A percentile compares a stretch with the other conserved stretches of the same genome.
These are phyloP conservation scores for Thumatha senex DNA, from an alignment of 2,888 invertebrate species.

Conservation along the genomic window DNA sequence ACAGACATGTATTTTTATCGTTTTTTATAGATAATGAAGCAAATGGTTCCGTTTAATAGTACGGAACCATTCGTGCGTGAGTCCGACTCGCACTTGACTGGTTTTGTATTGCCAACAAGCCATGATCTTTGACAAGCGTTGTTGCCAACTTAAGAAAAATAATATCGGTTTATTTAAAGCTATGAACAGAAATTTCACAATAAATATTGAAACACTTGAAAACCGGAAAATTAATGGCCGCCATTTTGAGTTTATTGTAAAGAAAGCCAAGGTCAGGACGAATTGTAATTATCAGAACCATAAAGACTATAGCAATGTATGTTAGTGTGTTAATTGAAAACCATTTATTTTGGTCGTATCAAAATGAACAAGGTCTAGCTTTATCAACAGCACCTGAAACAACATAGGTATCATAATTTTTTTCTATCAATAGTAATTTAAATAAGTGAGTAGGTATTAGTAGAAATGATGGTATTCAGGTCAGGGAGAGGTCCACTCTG, in stretches of 20 bases:
- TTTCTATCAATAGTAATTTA: neutral
- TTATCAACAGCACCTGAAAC: neutral
- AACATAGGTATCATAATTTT: neutral
- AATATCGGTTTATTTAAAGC: neutral
- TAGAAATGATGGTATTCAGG: too few relatives aligned
- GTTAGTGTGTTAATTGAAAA: conserved; percentile 12
- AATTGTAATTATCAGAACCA: conserved; percentile 40
- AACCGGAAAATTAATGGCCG: conserved; percentile 48
- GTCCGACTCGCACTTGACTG: too few relatives aligned
- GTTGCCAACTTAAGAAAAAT: too few relatives aligned
- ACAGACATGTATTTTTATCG: too few relatives aligned
- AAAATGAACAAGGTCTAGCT: neutral
- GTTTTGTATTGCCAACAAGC: too few relatives aligned
- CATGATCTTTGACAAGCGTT: neutral
- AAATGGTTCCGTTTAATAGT: too few relatives aligned
- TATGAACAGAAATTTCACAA: conserved; percentile 20
- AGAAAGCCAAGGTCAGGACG: conserved; percentile 53
- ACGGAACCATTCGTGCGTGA: too few relatives aligned
- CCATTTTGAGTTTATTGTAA: conserved; percentile 44
- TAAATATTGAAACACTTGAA: conserved; percentile 44
- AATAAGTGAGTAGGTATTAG: neutral
- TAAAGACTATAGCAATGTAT: conserved; percentile 12
- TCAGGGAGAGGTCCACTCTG: too few relatives aligned
- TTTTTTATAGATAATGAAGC: too few relatives aligned
- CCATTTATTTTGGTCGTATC: conserved; percentile 1